Evolutionary conservation across 2,888 invertebrate species (phyloP), one percentile per base, ranked within the genome.

Genomic region (Piscicola geometra): DNA sequence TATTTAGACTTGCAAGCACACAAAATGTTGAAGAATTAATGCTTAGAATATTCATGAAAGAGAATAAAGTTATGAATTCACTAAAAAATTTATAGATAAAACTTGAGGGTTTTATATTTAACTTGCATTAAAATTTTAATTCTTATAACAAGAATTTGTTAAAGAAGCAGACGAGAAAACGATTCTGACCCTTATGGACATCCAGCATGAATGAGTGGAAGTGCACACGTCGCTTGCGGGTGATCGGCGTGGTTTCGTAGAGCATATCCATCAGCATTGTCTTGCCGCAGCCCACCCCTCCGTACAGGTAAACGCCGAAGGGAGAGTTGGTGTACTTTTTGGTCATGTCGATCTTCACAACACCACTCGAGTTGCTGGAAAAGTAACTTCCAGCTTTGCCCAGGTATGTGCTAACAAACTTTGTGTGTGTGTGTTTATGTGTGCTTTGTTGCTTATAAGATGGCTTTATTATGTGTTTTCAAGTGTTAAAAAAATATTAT

Each of bases 241-340:
- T 86, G 35, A 87, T 81, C n/a, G 82, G 79, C 84, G 90, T 90
- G 83, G 90, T 90, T 81, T 93, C 90, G 87, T 91, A 94, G 87
- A 99, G 98, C 82, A 99, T 87, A 87, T 99, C 98, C 99, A 99
- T 99, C 76, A 99, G 87, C 91, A 98, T 98, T 5, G 99, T 99
- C 88, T 99, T 99, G 67, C 99, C 99, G 80, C 83, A 82, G 9
- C 85, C 84, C 36, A 84, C 84, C 79, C 82, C 83, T 68, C 84
- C 84, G 81, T 82, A 81, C n/a, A 84, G 77, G 77, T 84, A 83
- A n/a, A 83, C 70, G 21, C 83, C 83, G 75, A 80, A 80, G 5
- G 83, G 82, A n/a, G 79, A 77, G 30, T 60, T 28, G 2, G 72
- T 66, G 35, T 75, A 79, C 52, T 79, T 79, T 28, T 71, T 76